A percentile compares a stretch with the other conserved stretches of the same genome.
Evolutionary conservation across 2,888 invertebrate species (phyloP).

Genomic region (Chloroclystis v-ata): DNA sequence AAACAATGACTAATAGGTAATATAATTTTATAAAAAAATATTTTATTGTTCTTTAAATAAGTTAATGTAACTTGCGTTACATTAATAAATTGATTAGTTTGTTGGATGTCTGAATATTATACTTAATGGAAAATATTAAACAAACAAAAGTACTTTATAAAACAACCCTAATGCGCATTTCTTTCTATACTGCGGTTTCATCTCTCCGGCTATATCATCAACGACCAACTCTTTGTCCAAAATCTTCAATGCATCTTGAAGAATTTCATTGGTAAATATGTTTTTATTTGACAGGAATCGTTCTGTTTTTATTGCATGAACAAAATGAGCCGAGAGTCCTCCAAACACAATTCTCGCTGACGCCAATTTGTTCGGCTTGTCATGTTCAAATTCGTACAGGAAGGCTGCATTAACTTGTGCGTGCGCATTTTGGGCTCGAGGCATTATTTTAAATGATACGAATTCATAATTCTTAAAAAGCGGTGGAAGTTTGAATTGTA

Average conservation of each 20-base stretch:
- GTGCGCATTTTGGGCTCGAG: slow-evolving; percentile 84
- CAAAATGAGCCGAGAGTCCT: slow-evolving; percentile 70
- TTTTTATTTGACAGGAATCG: slow-evolving; percentile 50
- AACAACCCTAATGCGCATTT: slow-evolving; percentile 79
- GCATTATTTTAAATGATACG: slow-evolving; percentile 76
- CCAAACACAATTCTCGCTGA: slow-evolving; percentile 80
- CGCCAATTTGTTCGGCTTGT: slow-evolving; percentile 39
- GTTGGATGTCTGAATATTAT: too few species aligned
- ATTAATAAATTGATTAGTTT: too few species aligned
- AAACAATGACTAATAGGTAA: too few species aligned
- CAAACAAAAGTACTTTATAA: too few species aligned
- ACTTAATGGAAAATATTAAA: too few species aligned
- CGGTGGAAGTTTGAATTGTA: slow-evolving; percentile 51
- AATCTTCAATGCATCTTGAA: slow-evolving; percentile 73
- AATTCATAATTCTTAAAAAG: slow-evolving; percentile 41
- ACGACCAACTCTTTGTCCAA: slow-evolving; percentile 74
- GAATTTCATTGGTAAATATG: slow-evolving; percentile 62
- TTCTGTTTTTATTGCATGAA: slow-evolving; percentile 80
- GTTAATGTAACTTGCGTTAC: too few species aligned
- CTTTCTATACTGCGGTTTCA: slow-evolving; percentile 78
- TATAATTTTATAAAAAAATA: too few species aligned
- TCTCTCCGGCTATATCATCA: slow-evolving; percentile 71
- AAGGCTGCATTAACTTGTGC: slow-evolving; percentile 87
- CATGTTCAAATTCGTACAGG: slow-evolving; percentile 73
- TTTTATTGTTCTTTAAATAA: too few species aligned